phyloP scores from a whole-genome alignment of 2,797 vertebrate genomes.

The Spinus pinus region DNA sequence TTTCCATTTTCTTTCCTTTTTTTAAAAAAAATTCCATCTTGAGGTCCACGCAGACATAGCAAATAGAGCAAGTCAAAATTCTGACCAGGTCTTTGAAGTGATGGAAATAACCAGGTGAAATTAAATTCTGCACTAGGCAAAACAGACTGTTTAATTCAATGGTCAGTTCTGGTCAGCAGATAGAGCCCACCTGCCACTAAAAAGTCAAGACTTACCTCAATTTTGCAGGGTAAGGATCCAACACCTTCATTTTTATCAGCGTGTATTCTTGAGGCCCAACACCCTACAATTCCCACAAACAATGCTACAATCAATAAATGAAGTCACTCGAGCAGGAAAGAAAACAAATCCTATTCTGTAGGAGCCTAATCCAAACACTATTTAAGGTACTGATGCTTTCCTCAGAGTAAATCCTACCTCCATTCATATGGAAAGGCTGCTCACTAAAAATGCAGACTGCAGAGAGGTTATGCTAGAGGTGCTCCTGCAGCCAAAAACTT shows the following conservation, averaged over 20 bases:
- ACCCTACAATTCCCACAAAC: conserved; percentile 79
- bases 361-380: not conserved
- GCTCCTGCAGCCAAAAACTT: not conserved
- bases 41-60: not conserved
- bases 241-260: conserved; percentile 93
- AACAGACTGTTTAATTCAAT: not conserved
- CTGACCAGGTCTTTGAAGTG: not conserved
- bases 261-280: conserved; percentile 97
- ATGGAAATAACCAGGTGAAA: not conserved
- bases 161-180: not conserved
- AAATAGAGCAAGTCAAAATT: not conserved
- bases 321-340: not conserved
- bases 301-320: not conserved
- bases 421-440: not conserved
- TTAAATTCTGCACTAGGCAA: not conserved
- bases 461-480: not conserved
- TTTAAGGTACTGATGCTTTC: not conserved
- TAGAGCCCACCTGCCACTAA: not conserved
- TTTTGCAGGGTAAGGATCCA: conserved; percentile 91
- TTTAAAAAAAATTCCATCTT: not conserved
- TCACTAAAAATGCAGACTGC: not conserved
- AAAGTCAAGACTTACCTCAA: conserved; percentile 80
- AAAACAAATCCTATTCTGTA: not conserved
- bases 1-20: not conserved
- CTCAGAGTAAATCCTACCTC: not conserved